These are phyloP conservation scores for Latrodectus hesperus DNA, from an alignment of 2,888 invertebrate species.

Conservation along the genomic window DNA sequence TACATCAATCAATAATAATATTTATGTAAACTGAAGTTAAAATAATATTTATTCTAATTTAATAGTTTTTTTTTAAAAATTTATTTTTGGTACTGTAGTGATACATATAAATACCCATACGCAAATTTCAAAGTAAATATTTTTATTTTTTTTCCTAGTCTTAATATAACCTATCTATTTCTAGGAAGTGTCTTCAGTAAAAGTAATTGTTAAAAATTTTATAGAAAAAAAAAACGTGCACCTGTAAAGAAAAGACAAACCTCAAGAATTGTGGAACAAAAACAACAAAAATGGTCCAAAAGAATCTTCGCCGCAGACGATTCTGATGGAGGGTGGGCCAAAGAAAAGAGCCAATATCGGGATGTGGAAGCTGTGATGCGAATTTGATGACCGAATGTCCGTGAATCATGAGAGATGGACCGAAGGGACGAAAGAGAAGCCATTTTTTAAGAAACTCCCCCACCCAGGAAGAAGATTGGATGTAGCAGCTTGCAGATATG, in stretches of 20 bases:
- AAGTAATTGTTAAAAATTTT: too few relatives aligned
- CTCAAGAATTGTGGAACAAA: neutral
- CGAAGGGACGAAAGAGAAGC: conserved; percentile 45
- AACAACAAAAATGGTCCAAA: neutral
- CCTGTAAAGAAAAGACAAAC: neutral
- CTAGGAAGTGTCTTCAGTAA: too few relatives aligned
- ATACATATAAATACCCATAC: too few relatives aligned
- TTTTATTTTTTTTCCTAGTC: too few relatives aligned
- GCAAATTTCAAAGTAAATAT: too few relatives aligned
- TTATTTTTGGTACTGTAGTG: too few relatives aligned
- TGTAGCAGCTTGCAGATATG: conserved; percentile 66
- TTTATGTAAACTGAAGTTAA: too few relatives aligned
- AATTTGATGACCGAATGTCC: conserved; percentile 64
- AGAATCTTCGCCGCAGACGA: neutral
- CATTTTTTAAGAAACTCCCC: conserved; percentile 29
- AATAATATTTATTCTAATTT: too few relatives aligned
- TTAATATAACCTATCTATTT: too few relatives aligned
- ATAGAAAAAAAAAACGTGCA: too few relatives aligned
- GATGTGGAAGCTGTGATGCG: conserved; percentile 49
- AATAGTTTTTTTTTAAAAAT: too few relatives aligned
- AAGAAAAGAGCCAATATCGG: conserved; percentile 45
- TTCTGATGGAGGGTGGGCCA: conserved; percentile 2
- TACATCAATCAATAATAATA: too few relatives aligned
- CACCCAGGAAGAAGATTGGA: conserved; percentile 44
- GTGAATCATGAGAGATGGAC: conserved; percentile 63